Evolutionary conservation across 1,140 invertebrate genomes (phyloP), one percentile per base, ranked within the genome.

Genomic region (Helicoverpa zea): DNA sequence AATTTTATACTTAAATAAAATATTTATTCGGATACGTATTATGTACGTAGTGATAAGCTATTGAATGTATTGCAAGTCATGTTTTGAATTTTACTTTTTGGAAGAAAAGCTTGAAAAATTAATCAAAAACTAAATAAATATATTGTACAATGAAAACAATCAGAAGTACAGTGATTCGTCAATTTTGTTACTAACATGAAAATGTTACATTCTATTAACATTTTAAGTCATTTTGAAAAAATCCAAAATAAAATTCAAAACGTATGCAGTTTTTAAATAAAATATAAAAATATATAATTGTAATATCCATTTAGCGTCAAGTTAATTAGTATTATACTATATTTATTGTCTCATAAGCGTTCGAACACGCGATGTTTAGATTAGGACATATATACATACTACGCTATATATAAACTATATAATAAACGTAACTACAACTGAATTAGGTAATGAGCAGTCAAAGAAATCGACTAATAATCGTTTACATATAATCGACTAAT

Each of bases 21-120:
- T 93, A 92, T 93, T 93, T 94, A 93, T 93, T 93, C 89, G 88
- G 85, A 89, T 90, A 89, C 88, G 90, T 91, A 92, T 90, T 82
- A 86, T 89, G 86, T 88, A 89, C 84, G 89, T 93, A 93, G 89
- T 68, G 64, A 35, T 92, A 89, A 89, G 87, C 63, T 70, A 58
- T 52, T n/a, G 43, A 23, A 68, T 70, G 76, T 79, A 79, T 66
- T 51, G 56, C 23, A 52, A 5, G 56, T n/a, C 11, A 12, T 2
- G 23, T 79, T 68, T 70, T 23, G 64, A 68, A n/a, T 79, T 79
- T 79, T 70, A 58, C 64, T 70, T 79, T 58, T 68, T 29, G 23
- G 14, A 2, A 43, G 18, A 18, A 35, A 52, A 4, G 35, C 9
- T 43, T 43, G 5, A 16, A 30, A 77, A 64, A 63, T n/a, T 9